These are phyloP conservation scores for Stegophylla sp. DNA, from an alignment of 2,888 invertebrate genomes.

Conservation along the genomic window DNA sequence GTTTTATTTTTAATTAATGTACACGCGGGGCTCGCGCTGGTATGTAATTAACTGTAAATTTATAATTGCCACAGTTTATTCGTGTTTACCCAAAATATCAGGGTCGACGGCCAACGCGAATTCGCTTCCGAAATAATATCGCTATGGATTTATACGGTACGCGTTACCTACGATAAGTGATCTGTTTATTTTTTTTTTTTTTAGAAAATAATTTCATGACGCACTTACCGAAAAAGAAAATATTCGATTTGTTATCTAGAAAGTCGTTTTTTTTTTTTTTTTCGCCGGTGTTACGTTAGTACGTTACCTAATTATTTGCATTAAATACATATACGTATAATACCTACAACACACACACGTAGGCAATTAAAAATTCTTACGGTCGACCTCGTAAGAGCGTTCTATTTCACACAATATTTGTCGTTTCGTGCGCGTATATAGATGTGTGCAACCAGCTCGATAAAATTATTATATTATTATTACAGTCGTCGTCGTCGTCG, in stretches of 20 bases:
- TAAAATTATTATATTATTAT: constrained; percentile 13
- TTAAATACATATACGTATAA: neutral
- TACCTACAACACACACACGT: no score
- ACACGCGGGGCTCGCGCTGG: constrained; percentile 20
- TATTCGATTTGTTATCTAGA: neutral
- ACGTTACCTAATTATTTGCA: neutral
- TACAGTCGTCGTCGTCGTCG: constrained; percentile 6
- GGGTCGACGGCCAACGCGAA: constrained; percentile 25
- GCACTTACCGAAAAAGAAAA: neutral
- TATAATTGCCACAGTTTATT: constrained; percentile 25
- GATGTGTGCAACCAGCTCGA: constrained; percentile 8
- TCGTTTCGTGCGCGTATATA: neutral
- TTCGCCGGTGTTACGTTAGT: neutral
- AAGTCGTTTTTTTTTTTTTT: neutral
- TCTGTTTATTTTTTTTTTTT: neutral
- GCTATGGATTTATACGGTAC: no score
- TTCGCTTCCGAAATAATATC: constrained; percentile 7
- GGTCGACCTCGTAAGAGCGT: constrained; percentile 38
- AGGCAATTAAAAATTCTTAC: constrained; percentile 38
- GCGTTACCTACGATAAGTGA: neutral
- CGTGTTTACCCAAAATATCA: constrained; percentile 22
- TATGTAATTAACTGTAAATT: constrained; percentile 33
- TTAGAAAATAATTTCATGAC: neutral
- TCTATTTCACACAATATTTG: constrained; percentile 36
- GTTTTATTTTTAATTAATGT: constrained; percentile 46